phyloP scores from a whole-genome alignment of 2,888 invertebrate genomes.

The Lissonota sp. region DNA sequence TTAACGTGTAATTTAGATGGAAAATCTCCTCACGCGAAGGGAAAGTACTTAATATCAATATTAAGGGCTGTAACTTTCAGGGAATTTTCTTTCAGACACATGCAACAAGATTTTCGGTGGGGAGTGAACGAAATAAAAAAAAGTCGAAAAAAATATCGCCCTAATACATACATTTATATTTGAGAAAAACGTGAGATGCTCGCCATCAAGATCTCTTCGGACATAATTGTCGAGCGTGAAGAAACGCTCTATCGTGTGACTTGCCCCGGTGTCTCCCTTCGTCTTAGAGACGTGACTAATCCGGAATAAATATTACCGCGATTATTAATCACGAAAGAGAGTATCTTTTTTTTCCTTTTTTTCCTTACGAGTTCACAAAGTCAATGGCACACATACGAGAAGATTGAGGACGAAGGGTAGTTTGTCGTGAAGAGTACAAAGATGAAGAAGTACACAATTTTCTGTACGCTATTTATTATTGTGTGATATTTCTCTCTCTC shows the following conservation, averaged over 20 bases:
- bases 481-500: neutral
- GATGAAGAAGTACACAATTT: slow-evolving; percentile 39
- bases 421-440: slow-evolving; percentile 4
- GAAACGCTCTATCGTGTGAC: slow-evolving; percentile 48
- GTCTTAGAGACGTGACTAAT: slow-evolving; percentile 81
- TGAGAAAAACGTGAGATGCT: too few species aligned
- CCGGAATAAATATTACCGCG: slow-evolving; percentile 82
- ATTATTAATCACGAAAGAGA: slow-evolving; percentile 78
- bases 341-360: too few species aligned
- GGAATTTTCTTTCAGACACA: too few species aligned
- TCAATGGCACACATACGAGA: slow-evolving; percentile 14
- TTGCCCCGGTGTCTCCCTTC: slow-evolving; percentile 73
- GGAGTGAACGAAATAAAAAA: too few species aligned
- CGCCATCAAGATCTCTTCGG: slow-evolving; percentile 1
- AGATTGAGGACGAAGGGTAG: slow-evolving; percentile 30
- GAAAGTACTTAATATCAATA: too few species aligned
- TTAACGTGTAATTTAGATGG: too few species aligned
- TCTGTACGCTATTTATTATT: neutral
- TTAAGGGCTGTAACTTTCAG: too few species aligned
- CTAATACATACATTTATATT: neutral
- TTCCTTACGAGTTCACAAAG: slow-evolving; percentile 21
- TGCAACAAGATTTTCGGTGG: too few species aligned
- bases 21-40: too few species aligned
- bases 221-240: slow-evolving; percentile 31
- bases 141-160: too few species aligned